phyloP scores from a whole-genome alignment of 2,888 invertebrate species.

The Drosophila ustulata region DNA sequence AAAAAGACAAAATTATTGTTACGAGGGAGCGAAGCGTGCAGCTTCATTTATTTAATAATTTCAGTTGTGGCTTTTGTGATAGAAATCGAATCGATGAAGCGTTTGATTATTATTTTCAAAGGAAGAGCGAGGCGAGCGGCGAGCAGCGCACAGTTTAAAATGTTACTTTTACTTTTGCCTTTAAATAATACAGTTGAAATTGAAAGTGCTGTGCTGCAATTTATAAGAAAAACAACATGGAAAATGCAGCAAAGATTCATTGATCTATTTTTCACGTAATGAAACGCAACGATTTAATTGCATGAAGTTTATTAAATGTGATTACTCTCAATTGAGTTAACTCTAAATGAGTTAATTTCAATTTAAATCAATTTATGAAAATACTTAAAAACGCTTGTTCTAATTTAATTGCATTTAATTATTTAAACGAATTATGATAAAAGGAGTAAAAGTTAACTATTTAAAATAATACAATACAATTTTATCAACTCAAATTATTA shows the following conservation, averaged over 20 bases:
- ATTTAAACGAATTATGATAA: too few relatives aligned
- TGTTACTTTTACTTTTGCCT: constrained; percentile 62
- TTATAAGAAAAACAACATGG: constrained; percentile 6
- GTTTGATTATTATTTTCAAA: constrained; percentile 14
- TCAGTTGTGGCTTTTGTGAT: constrained; percentile 40
- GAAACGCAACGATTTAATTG: neutral
- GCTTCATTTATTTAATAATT: constrained; percentile 63
- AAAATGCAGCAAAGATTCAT: constrained; percentile 21
- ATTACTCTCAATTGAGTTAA: neutral
- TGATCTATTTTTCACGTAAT: constrained; percentile 19
- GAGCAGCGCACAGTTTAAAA: constrained; percentile 16
- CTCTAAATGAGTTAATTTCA: too few relatives aligned
- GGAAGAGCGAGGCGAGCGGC: neutral
- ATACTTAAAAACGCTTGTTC: neutral
- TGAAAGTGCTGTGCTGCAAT: constrained; percentile 28
- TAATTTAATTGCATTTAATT: too few relatives aligned
- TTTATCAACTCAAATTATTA: too few relatives aligned
- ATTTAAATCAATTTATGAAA: neutral
- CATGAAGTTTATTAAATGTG: neutral
- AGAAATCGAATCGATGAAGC: constrained; percentile 48
- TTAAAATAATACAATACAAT: too few relatives aligned
- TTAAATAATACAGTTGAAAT: constrained; percentile 38
- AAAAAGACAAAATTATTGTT: constrained; percentile 54
- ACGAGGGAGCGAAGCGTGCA: constrained; percentile 64
- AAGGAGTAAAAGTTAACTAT: too few relatives aligned